A percentile compares a stretch with the other conserved stretches of the same genome.
phyloP scores from a whole-genome alignment of 2,113 vertebrate genomes.

The Hirundichthys speculiger region DNA sequence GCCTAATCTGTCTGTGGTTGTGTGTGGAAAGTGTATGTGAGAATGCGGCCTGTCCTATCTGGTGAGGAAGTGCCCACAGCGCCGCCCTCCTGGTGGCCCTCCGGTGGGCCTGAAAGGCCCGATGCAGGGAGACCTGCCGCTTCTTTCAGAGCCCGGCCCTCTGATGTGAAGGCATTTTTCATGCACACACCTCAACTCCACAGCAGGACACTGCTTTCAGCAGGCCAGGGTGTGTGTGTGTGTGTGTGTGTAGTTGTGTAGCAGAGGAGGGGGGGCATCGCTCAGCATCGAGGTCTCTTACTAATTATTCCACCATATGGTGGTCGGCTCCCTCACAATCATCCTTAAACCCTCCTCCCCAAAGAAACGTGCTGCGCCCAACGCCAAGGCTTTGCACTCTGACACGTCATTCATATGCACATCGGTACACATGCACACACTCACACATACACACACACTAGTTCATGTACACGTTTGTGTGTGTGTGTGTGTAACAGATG shows the following conservation, averaged over 20 bases:
- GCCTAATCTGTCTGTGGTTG: slow-evolving; percentile 52
- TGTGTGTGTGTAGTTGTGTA: slow-evolving; percentile 33
- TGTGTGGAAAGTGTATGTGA: slow-evolving; percentile 51
- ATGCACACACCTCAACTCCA: slow-evolving; percentile 81
- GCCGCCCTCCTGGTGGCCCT: slow-evolving; percentile 69
- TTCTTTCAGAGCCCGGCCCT: slow-evolving; percentile 71
- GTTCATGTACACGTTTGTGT: slow-evolving; percentile 30
- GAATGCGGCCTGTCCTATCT: slow-evolving; percentile 41
- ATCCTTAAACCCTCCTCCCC: slow-evolving; percentile 70
- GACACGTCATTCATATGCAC: slow-evolving; percentile 93
- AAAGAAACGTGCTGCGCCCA: slow-evolving; percentile 81
- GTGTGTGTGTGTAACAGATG: slow-evolving; percentile 87
- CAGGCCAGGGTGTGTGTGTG: slow-evolving; percentile 33
- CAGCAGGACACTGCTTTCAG: slow-evolving; percentile 83
- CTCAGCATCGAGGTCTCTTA: slow-evolving; percentile 88
- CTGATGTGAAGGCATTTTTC: slow-evolving; percentile 92
- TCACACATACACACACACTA: slow-evolving; percentile 16
- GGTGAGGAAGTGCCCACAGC: slow-evolving; percentile 60
- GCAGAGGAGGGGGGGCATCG: slow-evolving; percentile 72
- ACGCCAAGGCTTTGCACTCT: slow-evolving; percentile 83
- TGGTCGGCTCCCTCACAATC: slow-evolving; percentile 87
- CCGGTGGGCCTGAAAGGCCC: slow-evolving; percentile 39
- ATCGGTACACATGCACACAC: slow-evolving; percentile 36
- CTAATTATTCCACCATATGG: slow-evolving; percentile 99
- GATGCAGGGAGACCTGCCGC: slow-evolving; percentile 48